Evolutionary conservation across 1,140 invertebrate species (phyloP).

Genomic region (Linepithema humile): DNA sequence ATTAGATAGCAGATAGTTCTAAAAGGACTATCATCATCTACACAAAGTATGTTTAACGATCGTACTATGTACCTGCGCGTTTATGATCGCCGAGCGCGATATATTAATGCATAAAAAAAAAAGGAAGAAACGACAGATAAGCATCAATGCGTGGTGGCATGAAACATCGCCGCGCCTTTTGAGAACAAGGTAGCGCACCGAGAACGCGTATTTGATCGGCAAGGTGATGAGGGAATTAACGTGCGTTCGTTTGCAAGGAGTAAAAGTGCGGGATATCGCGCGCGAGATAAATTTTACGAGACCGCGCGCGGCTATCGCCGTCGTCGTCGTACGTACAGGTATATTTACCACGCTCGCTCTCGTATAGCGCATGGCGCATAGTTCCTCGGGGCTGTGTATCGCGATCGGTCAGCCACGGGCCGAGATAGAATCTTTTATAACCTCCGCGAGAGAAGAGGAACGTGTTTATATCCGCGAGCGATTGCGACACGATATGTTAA

Average conservation of each 20-base stretch:
- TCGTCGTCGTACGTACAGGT: background rate
- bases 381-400: conserved; percentile 55
- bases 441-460: conserved; percentile 57
- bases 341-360: conserved; percentile 17
- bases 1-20: conserved; percentile 46
- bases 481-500: conserved; percentile 72
- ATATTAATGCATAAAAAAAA: conserved; percentile 26
- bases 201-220: background rate
- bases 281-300: conserved; percentile 52
- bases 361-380: conserved; percentile 36
- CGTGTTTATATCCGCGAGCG: conserved; percentile 71
- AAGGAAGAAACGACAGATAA: conserved; percentile 23
- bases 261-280: conserved; percentile 22
- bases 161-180: conserved; percentile 11
- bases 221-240: conserved; percentile 10
- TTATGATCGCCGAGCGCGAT: conserved; percentile 26
- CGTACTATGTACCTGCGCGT: background rate
- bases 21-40: conserved; percentile 23
- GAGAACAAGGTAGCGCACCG: background rate
- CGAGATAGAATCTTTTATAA: conserved; percentile 68
- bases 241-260: background rate
- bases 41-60: conserved; percentile 43
- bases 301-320: background rate
- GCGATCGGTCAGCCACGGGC: conserved; percentile 57
- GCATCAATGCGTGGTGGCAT: background rate